These are phyloP conservation scores for Grammomys surdaster DNA, from an alignment of 2,113 vertebrate species.

Conservation along the genomic window DNA sequence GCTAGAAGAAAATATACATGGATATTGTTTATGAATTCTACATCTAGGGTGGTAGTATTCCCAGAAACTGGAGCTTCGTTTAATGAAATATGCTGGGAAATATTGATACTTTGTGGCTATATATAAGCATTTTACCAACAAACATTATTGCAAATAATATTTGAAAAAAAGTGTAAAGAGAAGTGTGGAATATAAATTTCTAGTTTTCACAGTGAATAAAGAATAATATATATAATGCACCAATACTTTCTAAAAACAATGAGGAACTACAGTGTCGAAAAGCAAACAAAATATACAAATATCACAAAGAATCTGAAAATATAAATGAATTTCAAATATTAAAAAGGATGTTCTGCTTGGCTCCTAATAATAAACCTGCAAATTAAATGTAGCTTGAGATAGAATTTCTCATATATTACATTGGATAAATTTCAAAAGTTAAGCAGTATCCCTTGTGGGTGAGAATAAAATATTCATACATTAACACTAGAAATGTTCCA, in stretches of 20 bases:
- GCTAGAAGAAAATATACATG: background rate
- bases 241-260: conserved; percentile 14
- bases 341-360: conserved; percentile 23
- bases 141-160: background rate
- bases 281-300: background rate
- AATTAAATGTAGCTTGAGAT: conserved; percentile 33
- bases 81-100: conserved; percentile 28
- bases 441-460: conserved; percentile 15
- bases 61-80: background rate
- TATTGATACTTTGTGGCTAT: background rate
- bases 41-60: background rate
- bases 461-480: background rate
- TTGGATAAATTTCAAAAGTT: conserved; percentile 54
- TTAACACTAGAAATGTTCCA: conserved; percentile 34
- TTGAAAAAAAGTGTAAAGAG: background rate
- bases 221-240: background rate
- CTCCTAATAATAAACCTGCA: conserved; percentile 50
- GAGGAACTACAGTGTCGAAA: background rate
- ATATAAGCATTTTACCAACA: background rate
- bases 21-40: background rate
- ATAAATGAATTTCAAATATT: background rate
- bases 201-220: background rate
- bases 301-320: background rate
- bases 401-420: conserved; percentile 32
- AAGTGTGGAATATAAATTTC: background rate